Base-by-base conservation (phyloP, 2,888 invertebrate genomes). In the Thumatha senex region DNA sequence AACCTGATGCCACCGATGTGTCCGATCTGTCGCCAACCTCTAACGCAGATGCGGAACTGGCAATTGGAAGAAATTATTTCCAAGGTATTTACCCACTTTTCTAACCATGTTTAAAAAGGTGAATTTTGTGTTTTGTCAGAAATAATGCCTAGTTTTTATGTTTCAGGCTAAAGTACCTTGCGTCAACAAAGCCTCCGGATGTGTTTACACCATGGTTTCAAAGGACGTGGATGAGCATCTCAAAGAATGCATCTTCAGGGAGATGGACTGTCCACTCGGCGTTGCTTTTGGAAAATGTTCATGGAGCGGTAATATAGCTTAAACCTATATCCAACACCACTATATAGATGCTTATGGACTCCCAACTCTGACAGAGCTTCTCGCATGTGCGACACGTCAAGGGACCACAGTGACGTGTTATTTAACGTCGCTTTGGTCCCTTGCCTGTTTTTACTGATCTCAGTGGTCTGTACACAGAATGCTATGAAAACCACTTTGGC, bases 1-100 rank as follows among this genome's bases (percentile, higher is more conserved):
- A 74, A 54, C 29, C 67, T 91, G 48, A 42, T 66, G 36, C 85
- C 88, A 9, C 79, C 87, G 0, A 67, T 74, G 18, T 91, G 90
- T 53, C 90, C 90, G 2, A 79, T 89, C 31, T 91, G 90, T 62
- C 84, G 90, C 11, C 80, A 86, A 61, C 51, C 75, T 1, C 88
- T 91, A 80, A 90, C 89, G 3, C 86, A 89, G 70, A 89, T 88
- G 80, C 77, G 90, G 60, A 91, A 89, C 66, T 84, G 84, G 81
- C 78, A 82, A 46, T 76, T 91, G 1, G 89, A 90, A 63, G 86
- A 88, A 9, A 72, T 89, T 24, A 74, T 86, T 45, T 51, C 72
- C 2, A 84, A 84, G 80, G 89, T 88, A n/a, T n/a, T n/a, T n/a
- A 67, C 39, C 7, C 39, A 29, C 8, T 36, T 29, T 24, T 29